Base-by-base conservation (phyloP, 2,888 invertebrate genomes). In the Congeria kusceri region DNA sequence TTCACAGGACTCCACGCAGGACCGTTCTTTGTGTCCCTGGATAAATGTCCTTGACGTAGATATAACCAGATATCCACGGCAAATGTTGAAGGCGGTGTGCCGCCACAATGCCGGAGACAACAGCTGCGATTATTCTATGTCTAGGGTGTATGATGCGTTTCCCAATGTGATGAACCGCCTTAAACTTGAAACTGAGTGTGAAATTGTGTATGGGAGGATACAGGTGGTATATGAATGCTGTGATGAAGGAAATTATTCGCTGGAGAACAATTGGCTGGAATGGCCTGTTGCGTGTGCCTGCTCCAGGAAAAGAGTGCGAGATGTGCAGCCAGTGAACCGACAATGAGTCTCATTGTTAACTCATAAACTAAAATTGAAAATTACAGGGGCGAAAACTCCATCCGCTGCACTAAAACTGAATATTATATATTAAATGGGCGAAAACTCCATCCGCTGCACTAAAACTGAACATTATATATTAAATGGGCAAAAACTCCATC, bases 231-330 rank as follows among this genome's bases (percentile, higher is more conserved):
- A 57, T 5, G 83, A 83, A 44, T 74, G 74, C 20, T 83, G 83
- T 68, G 69, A 71, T 9, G 58, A 67, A 18, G 83, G 83, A 9
- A 44, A 4, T 18, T 83, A 79, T 25, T 20, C 27, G 1, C 56
- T 7, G 13, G 29, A 18, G 9, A 7, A 5, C n/a, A 61, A 63
- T 20, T 61, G 73, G 61, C 32, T 80, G 5, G 71, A 79, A 7
- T 83, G 83, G 83, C 83, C 83, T 3, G 74, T 77, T 20, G 79
- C 76, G 9, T 83, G 83, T 62, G 53, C 78, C 25, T 83, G 83
- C 44, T 62, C 83, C 5, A 62, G 67, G 23, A 77, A 71, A 62
- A 66, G 63, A 44, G 49, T 74, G 13, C 18, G 59, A 25, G 68
- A 20, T 15, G 82, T 72, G 0, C 61, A 56, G n/a, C 63, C 70